phyloP scores from a whole-genome alignment of 35 echinoderm and acorn worm genomes.

The Strongylocentrotus purpuratus region DNA sequence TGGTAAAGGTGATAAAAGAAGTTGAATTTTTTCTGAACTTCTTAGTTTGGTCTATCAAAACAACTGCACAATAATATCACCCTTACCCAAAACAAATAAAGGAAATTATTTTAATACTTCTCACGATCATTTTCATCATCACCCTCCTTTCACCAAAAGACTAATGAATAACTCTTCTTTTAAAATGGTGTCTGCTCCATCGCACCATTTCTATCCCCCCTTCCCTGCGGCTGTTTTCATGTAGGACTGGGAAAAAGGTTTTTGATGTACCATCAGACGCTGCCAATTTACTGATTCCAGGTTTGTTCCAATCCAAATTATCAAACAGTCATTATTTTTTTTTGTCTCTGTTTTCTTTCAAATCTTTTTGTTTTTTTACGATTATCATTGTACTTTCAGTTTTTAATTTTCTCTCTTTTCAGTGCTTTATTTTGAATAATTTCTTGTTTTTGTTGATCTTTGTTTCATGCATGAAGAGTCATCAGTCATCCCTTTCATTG shows the following conservation, averaged over 20 bases:
- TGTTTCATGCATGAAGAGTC: conserved; percentile 22
- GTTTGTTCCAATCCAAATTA: conserved; percentile 37
- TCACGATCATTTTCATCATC: conserved; percentile 31
- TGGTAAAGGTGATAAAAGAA: not conserved
- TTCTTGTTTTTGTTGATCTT: not conserved
- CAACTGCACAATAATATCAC: not conserved
- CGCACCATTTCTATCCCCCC: conserved; percentile 6
- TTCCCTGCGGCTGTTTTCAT: not conserved
- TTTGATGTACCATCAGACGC: not conserved
- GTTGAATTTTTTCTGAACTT: no score
- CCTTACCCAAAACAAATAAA: not conserved
- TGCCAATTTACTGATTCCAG: conserved; percentile 40
- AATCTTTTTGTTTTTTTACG: not conserved
- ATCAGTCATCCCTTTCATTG: not conserved
- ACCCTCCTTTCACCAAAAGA: not conserved
- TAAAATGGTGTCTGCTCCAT: not conserved
- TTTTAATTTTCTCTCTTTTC: not conserved
- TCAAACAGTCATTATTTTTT: not conserved
- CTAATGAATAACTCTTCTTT: conserved; percentile 38
- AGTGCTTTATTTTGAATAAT: not conserved
- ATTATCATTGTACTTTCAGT: not conserved
- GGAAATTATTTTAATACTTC: not conserved
- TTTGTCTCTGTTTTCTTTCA: not conserved
- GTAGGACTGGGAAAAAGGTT: conserved; percentile 28
- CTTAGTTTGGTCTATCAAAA: not conserved